Evolutionary conservation across 92 coral and sea anemone genomes (phyloP).

Genomic region (Ricordea florida): DNA sequence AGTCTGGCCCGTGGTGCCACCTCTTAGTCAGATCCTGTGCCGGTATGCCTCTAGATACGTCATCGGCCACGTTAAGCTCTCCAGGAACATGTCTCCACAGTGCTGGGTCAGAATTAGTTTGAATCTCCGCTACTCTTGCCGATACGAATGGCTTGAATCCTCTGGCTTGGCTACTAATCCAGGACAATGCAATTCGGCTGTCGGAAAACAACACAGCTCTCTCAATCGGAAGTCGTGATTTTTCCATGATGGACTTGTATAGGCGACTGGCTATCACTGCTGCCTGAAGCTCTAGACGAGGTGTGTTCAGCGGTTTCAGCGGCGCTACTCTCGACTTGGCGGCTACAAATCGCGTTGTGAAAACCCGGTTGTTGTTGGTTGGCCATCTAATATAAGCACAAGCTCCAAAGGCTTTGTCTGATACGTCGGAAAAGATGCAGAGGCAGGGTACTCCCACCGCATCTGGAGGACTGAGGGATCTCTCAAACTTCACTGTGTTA

Average conservation of each 20-base stretch:
- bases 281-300: constrained; percentile 34
- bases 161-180: constrained; percentile 58
- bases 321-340: constrained; percentile 53
- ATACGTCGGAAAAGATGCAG: constrained; percentile 64
- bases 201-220: constrained; percentile 49
- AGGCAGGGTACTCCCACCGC: constrained; percentile 28
- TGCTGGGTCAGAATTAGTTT: constrained; percentile 39
- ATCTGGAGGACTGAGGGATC: constrained; percentile 18
- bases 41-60: constrained; percentile 38
- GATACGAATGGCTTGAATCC: constrained; percentile 55
- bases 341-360: constrained; percentile 2
- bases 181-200: constrained; percentile 35
- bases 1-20: constrained; percentile 37
- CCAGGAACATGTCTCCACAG: constrained; percentile 52
- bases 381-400: constrained; percentile 49
- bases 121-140: constrained; percentile 27
- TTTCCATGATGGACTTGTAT: constrained; percentile 40
- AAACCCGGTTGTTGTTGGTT: not conserved
- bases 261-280: constrained; percentile 36
- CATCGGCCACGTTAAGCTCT: constrained; percentile 49
- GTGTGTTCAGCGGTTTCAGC: constrained; percentile 21
- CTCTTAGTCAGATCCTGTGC: constrained; percentile 33
- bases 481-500: constrained; percentile 50
- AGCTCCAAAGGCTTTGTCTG: constrained; percentile 48
- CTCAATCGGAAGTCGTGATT: constrained; percentile 40